Percentiles rank a stretch among this genome's conserved stretches.
Conservation (phyloP, 2,797 vertebrate genomes). For the Protonibea diacanthus region DNA sequence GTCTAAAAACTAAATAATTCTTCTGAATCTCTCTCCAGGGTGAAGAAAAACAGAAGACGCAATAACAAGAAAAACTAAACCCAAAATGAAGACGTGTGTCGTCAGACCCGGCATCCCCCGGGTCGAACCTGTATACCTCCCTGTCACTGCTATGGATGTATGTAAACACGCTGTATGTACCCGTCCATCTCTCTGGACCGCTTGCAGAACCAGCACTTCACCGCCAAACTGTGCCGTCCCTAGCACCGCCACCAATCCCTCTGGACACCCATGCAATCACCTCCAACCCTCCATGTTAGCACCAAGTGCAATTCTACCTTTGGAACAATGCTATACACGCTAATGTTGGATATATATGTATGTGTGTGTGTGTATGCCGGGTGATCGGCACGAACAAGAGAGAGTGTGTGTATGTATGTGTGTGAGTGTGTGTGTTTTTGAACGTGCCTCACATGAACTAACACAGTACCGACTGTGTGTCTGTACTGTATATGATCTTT, state of each 20-base stretch:
- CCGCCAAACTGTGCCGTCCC: conserved; percentile 44
- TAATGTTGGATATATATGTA: conserved; percentile 15
- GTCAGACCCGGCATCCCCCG: conserved; percentile 31
- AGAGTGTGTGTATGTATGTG: background rate
- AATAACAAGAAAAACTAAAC: conserved; percentile 75
- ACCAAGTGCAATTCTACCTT: conserved; percentile 56
- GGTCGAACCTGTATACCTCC: conserved; percentile 60
- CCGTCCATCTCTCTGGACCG: conserved; percentile 74
- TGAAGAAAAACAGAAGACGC: conserved; percentile 85
- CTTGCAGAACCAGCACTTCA: conserved; percentile 85
- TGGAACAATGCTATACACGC: conserved; percentile 23
- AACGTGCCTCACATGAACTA: conserved; percentile 40
- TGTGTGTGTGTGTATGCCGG: conserved; percentile 7
- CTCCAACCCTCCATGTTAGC: conserved; percentile 21
- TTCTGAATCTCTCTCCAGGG: conserved; percentile 71
- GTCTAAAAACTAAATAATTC: background rate
- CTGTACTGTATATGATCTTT: conserved; percentile 51
- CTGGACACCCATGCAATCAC: conserved; percentile 21
- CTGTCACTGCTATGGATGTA: conserved; percentile 76
- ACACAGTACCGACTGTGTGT: conserved; percentile 38
- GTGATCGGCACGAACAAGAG: background rate
- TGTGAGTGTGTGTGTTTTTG: conserved; percentile 24
- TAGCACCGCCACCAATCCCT: conserved; percentile 24
- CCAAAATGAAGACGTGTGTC: conserved; percentile 1
- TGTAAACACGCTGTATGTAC: conserved; percentile 71